Base-by-base conservation (phyloP, 2,888 invertebrate species). In the Unio pictorum region DNA sequence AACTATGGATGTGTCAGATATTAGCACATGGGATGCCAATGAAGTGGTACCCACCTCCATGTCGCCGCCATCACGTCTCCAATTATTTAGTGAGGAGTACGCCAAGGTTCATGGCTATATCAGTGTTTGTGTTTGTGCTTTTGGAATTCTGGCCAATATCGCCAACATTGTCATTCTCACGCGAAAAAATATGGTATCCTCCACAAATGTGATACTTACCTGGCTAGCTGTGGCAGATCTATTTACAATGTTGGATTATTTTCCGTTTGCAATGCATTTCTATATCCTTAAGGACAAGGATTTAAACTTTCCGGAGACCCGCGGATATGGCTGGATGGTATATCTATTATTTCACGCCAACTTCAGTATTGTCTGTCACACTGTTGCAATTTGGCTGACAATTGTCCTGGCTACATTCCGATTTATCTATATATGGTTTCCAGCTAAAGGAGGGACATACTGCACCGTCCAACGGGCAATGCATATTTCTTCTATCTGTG, bases 381-480 rank as follows among this genome's bases (percentile, higher is more conserved):
- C 97, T 1, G 95, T 97, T 76, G 96, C 97, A 2, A 97, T 97
- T 80, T 97, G 96, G 93, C 90, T 98, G 81, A 98, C 98, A 0
- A 95, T 98, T 3, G 95, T 95, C 0, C 90, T 98, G 73, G 98
- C 98, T 0, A 94, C 97, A 17, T 98, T 98, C 95, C 92, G 98
- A 5, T 97, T 95, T 88, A 81, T 91, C n/a, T 91, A 89, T 76
- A 90, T 91, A 69, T 95, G 94, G 0, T 93, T 93, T 89, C 96
- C 96, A 0, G 95, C 95, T 79, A 93, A 92, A 82, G 96, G 95
- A 86, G 93, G 93, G 55, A 92, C 94, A 55, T 95, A 95, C 94
- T 97, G 96, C 87, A 95, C 93, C 84, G 94, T 94, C 91, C 92
- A 92, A 67, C 93, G 95, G 75, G 96, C 96, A 0, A 92, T 67